These are phyloP conservation scores for Rhagonycha lutea DNA, from an alignment of 2,888 invertebrate species.

Conservation along the genomic window DNA sequence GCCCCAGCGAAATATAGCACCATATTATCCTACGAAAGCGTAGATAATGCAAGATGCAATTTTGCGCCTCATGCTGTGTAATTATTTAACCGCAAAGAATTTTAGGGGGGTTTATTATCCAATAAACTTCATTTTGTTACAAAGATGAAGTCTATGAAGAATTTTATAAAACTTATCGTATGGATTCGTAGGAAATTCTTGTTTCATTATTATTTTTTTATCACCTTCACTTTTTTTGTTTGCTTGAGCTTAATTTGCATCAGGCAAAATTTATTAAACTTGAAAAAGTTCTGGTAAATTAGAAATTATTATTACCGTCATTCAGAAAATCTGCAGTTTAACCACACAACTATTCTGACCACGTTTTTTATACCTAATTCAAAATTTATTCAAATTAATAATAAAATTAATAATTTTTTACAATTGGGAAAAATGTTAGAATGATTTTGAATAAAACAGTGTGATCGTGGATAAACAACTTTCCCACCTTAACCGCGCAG, in stretches of 20 bases:
- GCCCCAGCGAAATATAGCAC: background rate
- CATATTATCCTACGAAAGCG: background rate
- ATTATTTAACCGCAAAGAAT: background rate
- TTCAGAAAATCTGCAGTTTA: background rate
- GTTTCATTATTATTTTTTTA: background rate
- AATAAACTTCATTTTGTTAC: background rate
- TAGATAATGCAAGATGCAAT: background rate
- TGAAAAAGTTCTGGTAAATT: no score
- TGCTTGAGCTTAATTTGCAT: background rate
- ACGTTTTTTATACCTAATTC: background rate
- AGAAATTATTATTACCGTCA: background rate
- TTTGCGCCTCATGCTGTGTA: background rate
- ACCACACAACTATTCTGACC: background rate
- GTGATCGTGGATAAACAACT: background rate
- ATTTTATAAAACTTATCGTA: background rate
- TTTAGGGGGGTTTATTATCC: background rate
- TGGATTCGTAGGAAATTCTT: background rate
- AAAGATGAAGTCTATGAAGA: no score
- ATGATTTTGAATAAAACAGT: background rate
- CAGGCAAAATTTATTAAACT: background rate
- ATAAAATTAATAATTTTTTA: background rate
- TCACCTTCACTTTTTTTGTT: background rate
- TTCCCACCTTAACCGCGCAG: background rate
- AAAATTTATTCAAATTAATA: background rate
- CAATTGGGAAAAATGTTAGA: background rate